Conservation (phyloP, 1,140 invertebrate genomes). For the Samia ricini region DNA sequence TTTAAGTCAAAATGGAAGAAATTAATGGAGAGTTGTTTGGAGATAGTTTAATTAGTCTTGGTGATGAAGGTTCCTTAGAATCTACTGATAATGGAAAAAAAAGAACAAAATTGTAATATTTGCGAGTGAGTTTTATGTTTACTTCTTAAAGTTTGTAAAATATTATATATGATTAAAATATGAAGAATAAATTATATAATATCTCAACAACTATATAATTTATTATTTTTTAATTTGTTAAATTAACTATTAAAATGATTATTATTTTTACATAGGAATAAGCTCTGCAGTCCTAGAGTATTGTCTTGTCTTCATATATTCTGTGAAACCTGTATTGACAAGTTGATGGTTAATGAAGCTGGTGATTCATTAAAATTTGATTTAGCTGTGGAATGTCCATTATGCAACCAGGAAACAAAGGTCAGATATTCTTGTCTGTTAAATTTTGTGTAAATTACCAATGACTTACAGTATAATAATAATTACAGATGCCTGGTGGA, state of each 20-base stretch:
- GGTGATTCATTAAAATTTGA: constrained; percentile 80
- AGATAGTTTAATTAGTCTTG: constrained; percentile 71
- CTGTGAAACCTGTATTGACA: constrained; percentile 92
- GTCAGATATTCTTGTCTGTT: constrained; percentile 47
- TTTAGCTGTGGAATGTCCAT: constrained; percentile 83
- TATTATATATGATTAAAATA: background rate
- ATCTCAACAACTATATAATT: background rate
- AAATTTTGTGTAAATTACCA: constrained; percentile 8
- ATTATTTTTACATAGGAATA: constrained; percentile 80
- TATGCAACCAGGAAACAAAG: constrained; percentile 90
- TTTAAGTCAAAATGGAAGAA: constrained; percentile 76
- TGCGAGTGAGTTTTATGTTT: constrained; percentile 69
- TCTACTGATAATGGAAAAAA: constrained; percentile 70
- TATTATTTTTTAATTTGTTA: background rate
- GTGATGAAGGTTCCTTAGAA: constrained; percentile 75
- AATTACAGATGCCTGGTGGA: constrained; percentile 80
- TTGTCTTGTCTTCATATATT: constrained; percentile 95
- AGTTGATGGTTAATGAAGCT: constrained; percentile 84
- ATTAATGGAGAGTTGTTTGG: constrained; percentile 75
- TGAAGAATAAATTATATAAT: background rate
- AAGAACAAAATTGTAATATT: constrained; percentile 77
- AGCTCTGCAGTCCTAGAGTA: constrained; percentile 88
- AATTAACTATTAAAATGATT: background rate
- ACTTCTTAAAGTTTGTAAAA: constrained; percentile 4
- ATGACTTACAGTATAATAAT: constrained; percentile 11